Conservation (phyloP, 2,888 invertebrate genomes). For the Lasiommata megera region DNA sequence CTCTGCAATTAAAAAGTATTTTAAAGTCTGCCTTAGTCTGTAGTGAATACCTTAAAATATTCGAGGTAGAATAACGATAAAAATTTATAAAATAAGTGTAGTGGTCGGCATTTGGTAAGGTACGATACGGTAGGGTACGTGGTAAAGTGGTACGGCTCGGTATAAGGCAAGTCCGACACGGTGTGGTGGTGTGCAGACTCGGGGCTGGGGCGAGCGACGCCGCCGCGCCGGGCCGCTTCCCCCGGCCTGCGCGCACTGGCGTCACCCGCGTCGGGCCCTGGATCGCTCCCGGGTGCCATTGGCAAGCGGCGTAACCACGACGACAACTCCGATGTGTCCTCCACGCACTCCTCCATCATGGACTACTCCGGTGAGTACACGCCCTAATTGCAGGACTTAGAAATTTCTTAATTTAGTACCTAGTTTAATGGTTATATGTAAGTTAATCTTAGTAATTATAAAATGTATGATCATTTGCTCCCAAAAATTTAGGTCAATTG, state of each 20-base stretch:
- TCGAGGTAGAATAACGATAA: too few species aligned
- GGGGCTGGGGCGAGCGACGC: conserved; percentile 92
- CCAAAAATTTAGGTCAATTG: too few species aligned
- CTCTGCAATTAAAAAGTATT: too few species aligned
- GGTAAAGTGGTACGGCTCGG: background rate
- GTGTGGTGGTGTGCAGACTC: conserved; percentile 82
- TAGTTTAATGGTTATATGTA: too few species aligned
- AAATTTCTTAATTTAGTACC: background rate
- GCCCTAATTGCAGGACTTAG: background rate
- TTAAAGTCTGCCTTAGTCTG: too few species aligned
- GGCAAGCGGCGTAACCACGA: conserved; percentile 89
- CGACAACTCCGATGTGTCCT: conserved; percentile 93
- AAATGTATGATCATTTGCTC: background rate
- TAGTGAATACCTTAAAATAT: too few species aligned
- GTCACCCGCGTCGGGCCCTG: conserved; percentile 85
- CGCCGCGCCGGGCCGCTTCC: conserved; percentile 92
- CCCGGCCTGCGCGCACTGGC: conserved; percentile 91
- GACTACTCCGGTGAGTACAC: conserved; percentile 87
- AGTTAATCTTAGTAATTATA: background rate
- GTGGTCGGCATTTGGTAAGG: background rate
- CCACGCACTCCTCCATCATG: conserved; percentile 92
- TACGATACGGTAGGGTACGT: background rate
- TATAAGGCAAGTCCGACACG: background rate
- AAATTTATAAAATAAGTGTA: background rate
- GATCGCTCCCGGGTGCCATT: conserved; percentile 90